These are phyloP conservation scores for Zapornia atra DNA, from an alignment of 2,113 vertebrate genomes.

Conservation along the genomic window DNA sequence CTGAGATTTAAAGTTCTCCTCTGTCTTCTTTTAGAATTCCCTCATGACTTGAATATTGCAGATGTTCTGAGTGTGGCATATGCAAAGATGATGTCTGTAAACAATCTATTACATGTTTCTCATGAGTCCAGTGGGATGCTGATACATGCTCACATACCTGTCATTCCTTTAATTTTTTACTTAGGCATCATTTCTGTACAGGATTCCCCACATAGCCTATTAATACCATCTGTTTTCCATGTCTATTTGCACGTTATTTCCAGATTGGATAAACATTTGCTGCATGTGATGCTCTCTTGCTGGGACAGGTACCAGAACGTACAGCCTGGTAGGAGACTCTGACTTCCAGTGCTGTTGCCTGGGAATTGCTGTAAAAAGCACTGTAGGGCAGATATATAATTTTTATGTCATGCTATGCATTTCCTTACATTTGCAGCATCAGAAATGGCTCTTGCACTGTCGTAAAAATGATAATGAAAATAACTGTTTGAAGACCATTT, in stretches of 20 bases:
- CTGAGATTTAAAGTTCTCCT: neutral
- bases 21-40: neutral
- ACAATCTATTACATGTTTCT: neutral
- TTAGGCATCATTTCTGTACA: neutral
- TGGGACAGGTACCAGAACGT: neutral
- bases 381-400: neutral
- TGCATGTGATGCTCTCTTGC: neutral
- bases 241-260: neutral
- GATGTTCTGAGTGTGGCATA: neutral
- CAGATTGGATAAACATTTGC: neutral
- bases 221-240: neutral
- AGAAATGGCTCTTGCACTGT: neutral
- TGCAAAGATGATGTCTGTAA: neutral
- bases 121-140: neutral
- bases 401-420: neutral
- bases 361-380: neutral
- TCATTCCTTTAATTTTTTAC: neutral
- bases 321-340: neutral
- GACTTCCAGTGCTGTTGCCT: neutral
- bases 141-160: neutral
- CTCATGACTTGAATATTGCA: neutral
- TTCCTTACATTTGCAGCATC: neutral
- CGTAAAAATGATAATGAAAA: neutral
- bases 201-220: neutral
- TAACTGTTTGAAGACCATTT: neutral